Conservation (phyloP, 2,113 vertebrate species). For the Megaceryle torquata region DNA sequence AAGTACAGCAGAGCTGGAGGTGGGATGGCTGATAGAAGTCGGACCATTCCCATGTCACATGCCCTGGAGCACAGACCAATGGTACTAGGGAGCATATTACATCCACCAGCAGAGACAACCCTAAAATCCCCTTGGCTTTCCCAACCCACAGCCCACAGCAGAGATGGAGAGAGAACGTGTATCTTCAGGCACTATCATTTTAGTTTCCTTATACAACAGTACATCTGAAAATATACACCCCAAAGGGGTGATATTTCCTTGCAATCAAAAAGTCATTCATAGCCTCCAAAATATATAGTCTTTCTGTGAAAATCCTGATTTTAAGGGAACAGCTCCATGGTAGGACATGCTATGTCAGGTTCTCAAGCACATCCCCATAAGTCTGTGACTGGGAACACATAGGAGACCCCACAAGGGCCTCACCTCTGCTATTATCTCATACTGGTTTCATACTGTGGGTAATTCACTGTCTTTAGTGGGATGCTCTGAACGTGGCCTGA, state of each 20-base stretch:
- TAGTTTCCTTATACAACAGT: neutral
- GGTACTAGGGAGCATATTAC: neutral
- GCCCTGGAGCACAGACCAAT: neutral
- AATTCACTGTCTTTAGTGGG: neutral
- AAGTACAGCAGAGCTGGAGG: neutral
- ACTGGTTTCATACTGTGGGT: neutral
- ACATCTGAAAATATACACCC: neutral
- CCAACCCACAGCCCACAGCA: neutral
- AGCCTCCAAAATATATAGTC: neutral
- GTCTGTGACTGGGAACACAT: neutral
- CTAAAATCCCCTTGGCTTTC: neutral
- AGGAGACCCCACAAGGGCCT: neutral
- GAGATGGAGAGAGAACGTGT: neutral
- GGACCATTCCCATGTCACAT: neutral
- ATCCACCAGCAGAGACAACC: neutral
- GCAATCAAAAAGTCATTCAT: neutral
- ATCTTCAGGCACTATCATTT: neutral
- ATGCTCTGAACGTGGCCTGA: neutral
- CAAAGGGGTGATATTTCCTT: neutral
- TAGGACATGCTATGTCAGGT: neutral
- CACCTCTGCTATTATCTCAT: neutral
- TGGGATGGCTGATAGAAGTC: neutral
- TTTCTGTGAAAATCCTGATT: neutral
- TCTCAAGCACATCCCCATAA: neutral
- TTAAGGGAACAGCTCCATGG: neutral